These are phyloP conservation scores for Diadumene lineata DNA, from an alignment of 92 coral and sea anemone species.

Conservation along the genomic window DNA sequence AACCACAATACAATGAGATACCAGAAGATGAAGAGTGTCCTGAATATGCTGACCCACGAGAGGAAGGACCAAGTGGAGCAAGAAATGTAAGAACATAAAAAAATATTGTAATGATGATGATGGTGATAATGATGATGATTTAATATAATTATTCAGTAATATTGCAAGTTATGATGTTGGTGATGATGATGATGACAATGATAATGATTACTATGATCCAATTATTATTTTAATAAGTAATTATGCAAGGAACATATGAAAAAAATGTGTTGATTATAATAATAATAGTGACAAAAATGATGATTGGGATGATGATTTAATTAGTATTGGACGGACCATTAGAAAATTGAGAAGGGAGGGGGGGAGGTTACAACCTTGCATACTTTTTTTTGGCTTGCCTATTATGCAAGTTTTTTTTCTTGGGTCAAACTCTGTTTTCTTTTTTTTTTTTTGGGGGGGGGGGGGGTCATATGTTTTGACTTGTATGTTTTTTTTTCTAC, in stretches of 20 bases:
- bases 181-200: background rate
- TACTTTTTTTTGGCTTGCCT: too few relatives aligned
- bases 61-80: constrained; percentile 21
- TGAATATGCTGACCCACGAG: constrained; percentile 59
- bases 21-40: constrained; percentile 9
- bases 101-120: background rate
- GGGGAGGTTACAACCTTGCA: too few relatives aligned
- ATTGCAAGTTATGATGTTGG: constrained; percentile 2
- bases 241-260: background rate
- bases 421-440: too few relatives aligned
- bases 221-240: background rate
- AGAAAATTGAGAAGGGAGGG: too few relatives aligned
- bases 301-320: background rate
- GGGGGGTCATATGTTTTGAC: too few relatives aligned
- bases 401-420: too few relatives aligned
- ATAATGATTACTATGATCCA: background rate
- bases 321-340: background rate
- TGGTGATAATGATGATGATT: background rate
- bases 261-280: background rate
- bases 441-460: too few relatives aligned
- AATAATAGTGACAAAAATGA: background rate
- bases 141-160: background rate
- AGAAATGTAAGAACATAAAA: constrained; percentile 18
- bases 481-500: too few relatives aligned
- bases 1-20: constrained; percentile 68